Evolutionary conservation across 1,140 invertebrate species (phyloP).

Genomic region (Pseudomyrmex dendroicus): DNA sequence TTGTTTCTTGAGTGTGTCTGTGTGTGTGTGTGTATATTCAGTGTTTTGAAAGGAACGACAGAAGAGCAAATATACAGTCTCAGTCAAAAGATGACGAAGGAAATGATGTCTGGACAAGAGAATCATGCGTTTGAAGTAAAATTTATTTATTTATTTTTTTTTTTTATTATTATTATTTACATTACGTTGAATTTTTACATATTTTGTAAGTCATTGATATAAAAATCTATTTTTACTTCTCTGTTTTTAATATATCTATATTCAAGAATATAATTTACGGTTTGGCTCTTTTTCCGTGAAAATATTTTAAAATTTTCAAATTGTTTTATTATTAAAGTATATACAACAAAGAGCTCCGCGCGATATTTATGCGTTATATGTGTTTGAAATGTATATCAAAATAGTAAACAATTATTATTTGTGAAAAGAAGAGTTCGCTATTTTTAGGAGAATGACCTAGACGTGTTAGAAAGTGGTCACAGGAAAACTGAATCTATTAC

Average conservation of each 20-base stretch:
- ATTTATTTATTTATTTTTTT: background rate
- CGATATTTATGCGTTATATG: background rate
- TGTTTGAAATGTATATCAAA: background rate
- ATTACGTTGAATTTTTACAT: no score
- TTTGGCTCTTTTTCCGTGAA: background rate
- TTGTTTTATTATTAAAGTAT: no score
- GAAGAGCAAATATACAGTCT: conserved; percentile 3
- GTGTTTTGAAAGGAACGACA: conserved; percentile 11
- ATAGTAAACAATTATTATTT: background rate
- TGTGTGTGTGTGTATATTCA: background rate
- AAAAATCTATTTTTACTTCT: no score
- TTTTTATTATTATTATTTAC: no score
- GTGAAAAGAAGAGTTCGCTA: background rate
- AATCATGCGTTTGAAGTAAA: conserved; percentile 67
- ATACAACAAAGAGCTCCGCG: no score
- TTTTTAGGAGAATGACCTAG: conserved; percentile 56
- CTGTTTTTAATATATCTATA: background rate
- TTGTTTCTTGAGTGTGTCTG: background rate
- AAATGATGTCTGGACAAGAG: conserved; percentile 57
- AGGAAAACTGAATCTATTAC: background rate
- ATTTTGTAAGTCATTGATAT: no score
- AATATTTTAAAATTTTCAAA: no score
- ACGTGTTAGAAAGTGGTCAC: conserved; percentile 34
- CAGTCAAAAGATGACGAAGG: background rate
- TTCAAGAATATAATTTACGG: background rate